Conservation (phyloP, 1,140 invertebrate genomes). For the Drosophila ohnishii region DNA sequence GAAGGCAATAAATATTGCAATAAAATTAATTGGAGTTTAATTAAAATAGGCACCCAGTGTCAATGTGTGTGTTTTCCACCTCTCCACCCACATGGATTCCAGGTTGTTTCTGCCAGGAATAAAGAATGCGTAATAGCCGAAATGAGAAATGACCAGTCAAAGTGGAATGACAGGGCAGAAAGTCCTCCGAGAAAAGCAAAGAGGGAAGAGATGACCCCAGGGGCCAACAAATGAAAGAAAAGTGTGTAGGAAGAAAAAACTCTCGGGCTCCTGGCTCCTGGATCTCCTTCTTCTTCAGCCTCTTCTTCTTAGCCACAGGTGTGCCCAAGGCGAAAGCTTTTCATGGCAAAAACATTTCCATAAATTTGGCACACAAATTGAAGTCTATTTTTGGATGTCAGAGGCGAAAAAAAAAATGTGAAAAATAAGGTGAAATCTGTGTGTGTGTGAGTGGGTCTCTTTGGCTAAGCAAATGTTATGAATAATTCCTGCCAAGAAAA, state of each 20-base stretch:
- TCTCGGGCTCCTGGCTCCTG: constrained; percentile 1
- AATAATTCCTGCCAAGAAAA: constrained; percentile 35
- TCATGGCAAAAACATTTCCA: constrained; percentile 63
- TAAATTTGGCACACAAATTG: constrained; percentile 67
- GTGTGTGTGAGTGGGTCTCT: neutral
- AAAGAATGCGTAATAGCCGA: constrained; percentile 62
- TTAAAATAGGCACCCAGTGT: constrained; percentile 55
- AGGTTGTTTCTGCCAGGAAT: constrained; percentile 29
- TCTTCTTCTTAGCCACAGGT: constrained; percentile 54
- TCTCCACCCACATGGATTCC: neutral
- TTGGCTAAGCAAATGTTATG: constrained; percentile 29
- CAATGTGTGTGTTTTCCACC: neutral
- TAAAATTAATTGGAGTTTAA: constrained; percentile 77
- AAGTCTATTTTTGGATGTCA: constrained; percentile 69
- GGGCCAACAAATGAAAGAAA: constrained; percentile 32
- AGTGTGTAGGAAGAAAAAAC: constrained; percentile 1
- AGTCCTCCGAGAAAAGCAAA: neutral
- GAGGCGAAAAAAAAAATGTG: neutral
- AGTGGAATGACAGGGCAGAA: constrained; percentile 58
- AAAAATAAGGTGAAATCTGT: constrained; percentile 10
- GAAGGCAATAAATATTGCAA: constrained; percentile 72
- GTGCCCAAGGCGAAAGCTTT: constrained; percentile 19
- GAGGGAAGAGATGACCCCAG: constrained; percentile 39
- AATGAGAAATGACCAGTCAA: constrained; percentile 74
- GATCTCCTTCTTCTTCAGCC: constrained; percentile 9